phyloP scores from a whole-genome alignment of 2,113 vertebrate species.

The Vanacampus margaritifer region DNA sequence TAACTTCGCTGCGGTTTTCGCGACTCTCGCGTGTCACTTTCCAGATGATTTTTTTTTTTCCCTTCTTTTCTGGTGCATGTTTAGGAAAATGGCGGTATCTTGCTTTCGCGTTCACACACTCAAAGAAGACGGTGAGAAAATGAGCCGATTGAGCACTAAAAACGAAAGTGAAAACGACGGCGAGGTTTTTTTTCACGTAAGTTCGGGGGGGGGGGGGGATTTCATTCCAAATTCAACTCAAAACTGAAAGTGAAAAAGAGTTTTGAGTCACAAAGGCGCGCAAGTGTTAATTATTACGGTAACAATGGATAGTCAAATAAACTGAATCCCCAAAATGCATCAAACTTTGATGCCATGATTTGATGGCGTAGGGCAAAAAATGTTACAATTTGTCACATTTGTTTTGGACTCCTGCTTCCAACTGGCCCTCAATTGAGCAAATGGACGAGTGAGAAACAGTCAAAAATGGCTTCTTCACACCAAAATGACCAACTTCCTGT shows the following conservation, averaged over 20 bases:
- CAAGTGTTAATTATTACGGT: constrained; percentile 55
- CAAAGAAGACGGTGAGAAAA: neutral
- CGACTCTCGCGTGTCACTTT: constrained; percentile 29
- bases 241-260: constrained; percentile 72
- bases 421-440: no score
- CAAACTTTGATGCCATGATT: no score
- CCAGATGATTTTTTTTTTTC: constrained; percentile 19
- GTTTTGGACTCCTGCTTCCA: no score
- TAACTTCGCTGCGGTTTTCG: constrained; percentile 41
- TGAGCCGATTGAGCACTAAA: constrained; percentile 47
- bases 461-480: no score
- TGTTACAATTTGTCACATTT: no score
- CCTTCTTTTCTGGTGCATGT: neutral
- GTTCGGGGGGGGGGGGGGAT: constrained; percentile 72
- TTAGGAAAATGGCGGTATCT: neutral
- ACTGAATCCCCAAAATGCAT: no score
- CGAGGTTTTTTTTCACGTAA: constrained; percentile 81
- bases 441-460: no score
- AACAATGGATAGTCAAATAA: neutral
- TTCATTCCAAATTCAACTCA: constrained; percentile 80
- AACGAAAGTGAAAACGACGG: constrained; percentile 73
- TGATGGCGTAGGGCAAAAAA: no score
- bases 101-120: neutral
- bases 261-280: constrained; percentile 75
- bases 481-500: no score